Evolutionary conservation across 2,888 invertebrate genomes (phyloP).

Genomic region (Apoderus coryli): DNA sequence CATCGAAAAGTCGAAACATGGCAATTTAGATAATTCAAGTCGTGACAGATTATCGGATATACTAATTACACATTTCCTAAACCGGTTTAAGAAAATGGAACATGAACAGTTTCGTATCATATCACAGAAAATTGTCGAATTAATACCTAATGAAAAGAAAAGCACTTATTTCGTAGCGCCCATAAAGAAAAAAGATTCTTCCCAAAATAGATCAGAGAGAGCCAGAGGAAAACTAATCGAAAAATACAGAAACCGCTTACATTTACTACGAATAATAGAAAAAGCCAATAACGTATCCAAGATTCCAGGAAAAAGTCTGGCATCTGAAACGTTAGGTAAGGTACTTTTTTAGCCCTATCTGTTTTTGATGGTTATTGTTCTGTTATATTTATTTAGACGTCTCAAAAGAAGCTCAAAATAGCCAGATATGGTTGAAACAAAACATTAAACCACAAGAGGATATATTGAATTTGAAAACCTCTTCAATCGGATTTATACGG

Average conservation of each 20-base stretch:
- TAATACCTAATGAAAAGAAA: constrained; percentile 5
- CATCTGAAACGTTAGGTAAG: too few relatives aligned
- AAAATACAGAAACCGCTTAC: constrained; percentile 4
- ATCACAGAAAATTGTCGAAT: constrained; percentile 2
- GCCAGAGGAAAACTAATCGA: constrained; percentile 5
- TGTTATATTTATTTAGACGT: too few relatives aligned
- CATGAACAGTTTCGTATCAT: constrained; percentile 1
- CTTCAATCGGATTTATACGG: not conserved
- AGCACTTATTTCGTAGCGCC: constrained; percentile 1
- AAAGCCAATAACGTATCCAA: too few relatives aligned
- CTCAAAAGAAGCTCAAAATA: not conserved
- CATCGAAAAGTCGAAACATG: not conserved
- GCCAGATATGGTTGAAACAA: constrained; percentile 3
- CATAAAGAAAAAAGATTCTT: constrained; percentile 1
- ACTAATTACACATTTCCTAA: not conserved
- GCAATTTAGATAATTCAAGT: not conserved
- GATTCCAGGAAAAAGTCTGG: too few relatives aligned
- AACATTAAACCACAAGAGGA: not conserved
- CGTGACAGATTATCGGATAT: constrained; percentile 5
- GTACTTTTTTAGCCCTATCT: too few relatives aligned
- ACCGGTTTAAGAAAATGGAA: constrained; percentile 4
- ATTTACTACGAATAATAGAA: constrained; percentile 3
- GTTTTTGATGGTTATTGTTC: too few relatives aligned
- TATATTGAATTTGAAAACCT: constrained; percentile 1
- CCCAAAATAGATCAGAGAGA: constrained; percentile 1